Evolutionary conservation across 2,113 vertebrate genomes (phyloP).

Genomic region (Pseudopodoces humilis): DNA sequence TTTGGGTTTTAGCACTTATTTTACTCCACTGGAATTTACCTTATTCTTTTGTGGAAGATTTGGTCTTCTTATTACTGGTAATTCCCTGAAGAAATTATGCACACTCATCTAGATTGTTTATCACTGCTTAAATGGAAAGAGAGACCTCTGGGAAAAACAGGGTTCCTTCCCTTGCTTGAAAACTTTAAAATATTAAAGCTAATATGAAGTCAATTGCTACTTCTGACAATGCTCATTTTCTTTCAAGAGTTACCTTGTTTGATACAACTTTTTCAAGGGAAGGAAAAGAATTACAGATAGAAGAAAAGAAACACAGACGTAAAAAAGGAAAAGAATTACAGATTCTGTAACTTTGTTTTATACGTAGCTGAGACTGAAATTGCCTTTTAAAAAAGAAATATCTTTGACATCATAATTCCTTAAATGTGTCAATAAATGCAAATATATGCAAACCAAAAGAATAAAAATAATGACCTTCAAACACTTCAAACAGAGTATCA

Average conservation of each 20-base stretch:
- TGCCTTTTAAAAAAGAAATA: not conserved
- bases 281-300: not conserved
- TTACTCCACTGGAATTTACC: not conserved
- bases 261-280: not conserved
- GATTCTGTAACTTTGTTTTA: not conserved
- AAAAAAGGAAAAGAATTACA: not conserved
- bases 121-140: not conserved
- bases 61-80: not conserved
- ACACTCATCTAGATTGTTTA: not conserved
- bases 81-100: not conserved
- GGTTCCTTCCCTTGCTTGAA: not conserved
- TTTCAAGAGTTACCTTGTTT: not conserved
- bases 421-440: not conserved
- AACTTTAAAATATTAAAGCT: not conserved
- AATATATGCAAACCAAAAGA: not conserved
- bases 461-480: not conserved
- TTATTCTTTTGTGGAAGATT: not conserved
- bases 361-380: not conserved
- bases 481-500: not conserved
- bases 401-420: not conserved
- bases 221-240: not conserved
- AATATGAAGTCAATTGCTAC: not conserved
- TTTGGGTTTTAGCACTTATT: not conserved
- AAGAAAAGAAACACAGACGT: not conserved
- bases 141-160: not conserved